Percentiles rank a stretch among this genome's conserved stretches.
Evolutionary conservation across 2,888 invertebrate genomes (phyloP).

Genomic region (Diogma glabrata): DNA sequence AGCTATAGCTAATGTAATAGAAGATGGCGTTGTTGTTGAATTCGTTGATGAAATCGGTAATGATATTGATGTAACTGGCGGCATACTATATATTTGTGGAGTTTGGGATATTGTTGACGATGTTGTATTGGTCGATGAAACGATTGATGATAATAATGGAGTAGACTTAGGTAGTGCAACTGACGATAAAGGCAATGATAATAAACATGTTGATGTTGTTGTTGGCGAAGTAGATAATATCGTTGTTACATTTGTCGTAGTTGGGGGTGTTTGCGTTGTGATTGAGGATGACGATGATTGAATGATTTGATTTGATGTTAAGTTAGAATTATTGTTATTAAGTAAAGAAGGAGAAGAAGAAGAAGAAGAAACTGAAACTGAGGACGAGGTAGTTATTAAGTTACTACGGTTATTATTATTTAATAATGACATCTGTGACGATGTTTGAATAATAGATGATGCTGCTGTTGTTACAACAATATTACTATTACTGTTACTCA

Average conservation of each 20-base stretch:
- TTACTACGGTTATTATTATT: slow-evolving; percentile 10
- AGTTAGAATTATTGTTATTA: background rate
- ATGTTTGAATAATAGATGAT: slow-evolving; percentile 10
- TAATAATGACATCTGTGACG: slow-evolving; percentile 12
- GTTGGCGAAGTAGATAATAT: slow-evolving; percentile 6
- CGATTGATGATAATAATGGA: slow-evolving; percentile 1
- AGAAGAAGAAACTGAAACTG: slow-evolving; percentile 1
- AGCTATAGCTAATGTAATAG: slow-evolving; percentile 14
- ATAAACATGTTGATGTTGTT: slow-evolving; percentile 13
- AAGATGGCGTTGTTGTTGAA: slow-evolving; percentile 18
- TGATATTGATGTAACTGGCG: no score
- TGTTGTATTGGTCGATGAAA: slow-evolving; percentile 9
- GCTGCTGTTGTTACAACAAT: slow-evolving; percentile 17
- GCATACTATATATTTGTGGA: no score
- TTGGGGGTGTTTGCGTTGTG: slow-evolving; percentile 10
- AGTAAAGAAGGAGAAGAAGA: slow-evolving; percentile 6
- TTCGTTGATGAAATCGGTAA: slow-evolving; percentile 15
- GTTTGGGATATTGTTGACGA: slow-evolving; percentile 12
- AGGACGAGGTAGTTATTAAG: slow-evolving; percentile 2
- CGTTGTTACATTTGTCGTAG: slow-evolving; percentile 6
- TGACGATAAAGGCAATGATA: slow-evolving; percentile 1
- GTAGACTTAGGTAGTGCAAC: background rate
- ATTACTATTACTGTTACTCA: slow-evolving; percentile 16
- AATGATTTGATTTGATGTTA: slow-evolving; percentile 3
- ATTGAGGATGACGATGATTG: slow-evolving; percentile 5